Base-by-base conservation (phyloP, 2,888 invertebrate genomes). In the Hypomecis punctinalis region DNA sequence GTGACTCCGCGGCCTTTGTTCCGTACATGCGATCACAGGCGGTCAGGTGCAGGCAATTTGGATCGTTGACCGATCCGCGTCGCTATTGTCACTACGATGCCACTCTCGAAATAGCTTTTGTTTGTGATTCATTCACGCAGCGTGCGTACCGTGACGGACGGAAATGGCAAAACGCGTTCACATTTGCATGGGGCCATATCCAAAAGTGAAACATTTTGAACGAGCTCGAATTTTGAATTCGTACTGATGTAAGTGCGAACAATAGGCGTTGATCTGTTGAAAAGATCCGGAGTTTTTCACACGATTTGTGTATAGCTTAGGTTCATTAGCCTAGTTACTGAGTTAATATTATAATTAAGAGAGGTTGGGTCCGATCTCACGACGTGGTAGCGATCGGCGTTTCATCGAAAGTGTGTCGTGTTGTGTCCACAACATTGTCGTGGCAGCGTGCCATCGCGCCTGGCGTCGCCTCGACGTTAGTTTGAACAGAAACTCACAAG, bases 241-340 rank as follows among this genome's bases (percentile, higher is more conserved):
- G 73, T 61, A 68, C 73, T 70, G 70, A 77, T 75, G 75, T 78
- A 77, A 75, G 75, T 76, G 72, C 65, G 77, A 81, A 88, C 83
- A 86, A 86, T 83, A 74, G 78, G 71, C 83, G 83, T 82, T 72
- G 84, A 85, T 85, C 70, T 86, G 82, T 83, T 71, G 86, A 86
- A 87, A 85, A 84, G 78, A 76, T 71, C 74, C 73, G 79, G 78
- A 79, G 80, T 73, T 80, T 82, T 90, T 91, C 91, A 81, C 92
- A 91, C 90, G 88, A 84, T 83, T 80, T 78, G 77, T 80, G 82
- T 77, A 79, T 79, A 77, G 47, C 80, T 82, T 79, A 84, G 86
- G 93, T 94, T 86, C 91, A 89, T 94, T 94, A 91, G 86, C 92
- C 91, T 76, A 90, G 88, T 91, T 91, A 86, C 86, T 85, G 85